Base-by-base conservation (phyloP, 2,888 invertebrate species). In the Cerceris rybyensis region DNA sequence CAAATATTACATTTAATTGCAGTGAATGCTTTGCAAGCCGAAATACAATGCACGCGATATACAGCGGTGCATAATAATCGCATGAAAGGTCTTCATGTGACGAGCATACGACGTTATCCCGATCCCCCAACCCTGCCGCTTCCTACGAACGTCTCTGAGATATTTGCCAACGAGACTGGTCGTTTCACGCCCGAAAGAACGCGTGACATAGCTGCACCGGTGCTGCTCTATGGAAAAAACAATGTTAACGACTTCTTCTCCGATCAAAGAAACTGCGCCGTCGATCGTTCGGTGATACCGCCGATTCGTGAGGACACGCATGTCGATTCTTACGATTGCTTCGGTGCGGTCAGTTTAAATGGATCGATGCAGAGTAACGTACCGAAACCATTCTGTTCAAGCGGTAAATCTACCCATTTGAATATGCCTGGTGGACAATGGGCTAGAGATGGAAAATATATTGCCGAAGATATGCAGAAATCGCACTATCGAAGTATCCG, bases 281-380 rank as follows among this genome's bases (percentile, higher is more conserved):
- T 16, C 1, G 65, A 69, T 0, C 41, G 46, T 9, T 52, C 54
- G 1, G 61, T 55, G 7, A 61, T 64, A 8, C 59, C 73, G 9
- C 7, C 58, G 14, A 73, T 78, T 13, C 75, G 72, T 41, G 70
- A 71, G 6, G 84, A 87, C 65, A 71, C 94, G 0, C 94, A 95
- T 90, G 93, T 95, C 0, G 95, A 94, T 77, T 95, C 95, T 64
- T 96, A 96, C 91, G 96, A 96, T 86, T 95, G 95, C 78, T 93
- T 93, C 63, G 95, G 95, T 1, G 94, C 95, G 8, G 94, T 96
- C 0, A 96, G 94, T 88, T 92, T 96, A 8, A 95, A 94, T 78
- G 94, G 95, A 1, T 94, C 94, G 0, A 96, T 96, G 96, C 96
- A 96, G 89, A 96, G 95, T 75, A 96, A 95, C 91, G 96, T 96